A percentile compares a stretch with the other conserved stretches of the same genome.
These are phyloP conservation scores for Dicerorhinus sumatrensis DNA, from an alignment of 2,113 vertebrate species.

Conservation along the genomic window DNA sequence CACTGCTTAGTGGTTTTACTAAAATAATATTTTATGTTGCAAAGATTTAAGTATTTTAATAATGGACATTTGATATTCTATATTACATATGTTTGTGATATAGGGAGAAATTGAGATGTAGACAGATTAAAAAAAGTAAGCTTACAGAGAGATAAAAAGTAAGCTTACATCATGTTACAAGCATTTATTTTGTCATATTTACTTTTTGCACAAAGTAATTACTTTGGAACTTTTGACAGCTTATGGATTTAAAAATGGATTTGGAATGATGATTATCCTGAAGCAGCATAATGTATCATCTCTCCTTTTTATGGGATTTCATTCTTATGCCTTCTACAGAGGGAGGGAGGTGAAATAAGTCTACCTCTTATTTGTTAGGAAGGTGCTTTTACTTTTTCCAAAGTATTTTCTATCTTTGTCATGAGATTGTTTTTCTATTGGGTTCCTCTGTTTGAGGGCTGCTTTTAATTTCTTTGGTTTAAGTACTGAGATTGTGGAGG, in stretches of 20 bases:
- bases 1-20: not conserved
- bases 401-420: not conserved
- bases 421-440: not conserved
- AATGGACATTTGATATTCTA: not conserved
- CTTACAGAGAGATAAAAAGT: not conserved
- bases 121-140: not conserved
- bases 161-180: constrained; percentile 6
- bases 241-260: not conserved
- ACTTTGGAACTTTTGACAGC: constrained; percentile 37
- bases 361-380: not conserved
- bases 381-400: not conserved
- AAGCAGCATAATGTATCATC: not conserved
- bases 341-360: not conserved
- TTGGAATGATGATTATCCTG: constrained; percentile 19
- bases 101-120: not conserved
- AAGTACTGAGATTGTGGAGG: not conserved
- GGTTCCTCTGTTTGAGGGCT: not conserved
- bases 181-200: constrained; percentile 25
- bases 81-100: not conserved
- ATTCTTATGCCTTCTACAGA: not conserved
- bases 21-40: constrained; percentile 28
- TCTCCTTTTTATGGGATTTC: not conserved
- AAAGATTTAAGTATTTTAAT: constrained; percentile 37
- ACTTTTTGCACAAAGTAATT: constrained; percentile 13
- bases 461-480: constrained; percentile 8